A percentile compares a stretch with the other conserved stretches of the same genome.
Evolutionary conservation across 2,113 vertebrate species (phyloP).

Genomic region (Sinosuthora webbiana): DNA sequence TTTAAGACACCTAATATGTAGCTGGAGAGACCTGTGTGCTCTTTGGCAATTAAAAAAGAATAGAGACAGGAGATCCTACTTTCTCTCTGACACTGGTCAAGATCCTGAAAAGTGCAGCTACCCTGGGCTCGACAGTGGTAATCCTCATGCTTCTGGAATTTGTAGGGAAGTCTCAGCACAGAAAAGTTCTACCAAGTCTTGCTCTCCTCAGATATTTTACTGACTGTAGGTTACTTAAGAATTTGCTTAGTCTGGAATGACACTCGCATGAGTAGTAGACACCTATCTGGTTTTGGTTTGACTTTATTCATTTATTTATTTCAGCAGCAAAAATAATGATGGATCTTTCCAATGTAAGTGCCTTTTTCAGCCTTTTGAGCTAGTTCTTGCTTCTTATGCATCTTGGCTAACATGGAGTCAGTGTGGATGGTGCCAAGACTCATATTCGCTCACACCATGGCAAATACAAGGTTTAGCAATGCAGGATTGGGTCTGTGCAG

Average conservation of each 20-base stretch:
- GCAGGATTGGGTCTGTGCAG: background rate
- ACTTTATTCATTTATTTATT: background rate
- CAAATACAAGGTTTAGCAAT: accelerated
- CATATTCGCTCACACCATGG: background rate
- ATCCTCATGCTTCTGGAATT: background rate
- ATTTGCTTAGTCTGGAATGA: background rate
- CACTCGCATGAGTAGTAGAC: background rate
- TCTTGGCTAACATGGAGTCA: background rate
- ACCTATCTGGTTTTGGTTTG: background rate
- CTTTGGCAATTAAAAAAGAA: background rate
- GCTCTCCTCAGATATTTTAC: background rate
- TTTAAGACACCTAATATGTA: background rate
- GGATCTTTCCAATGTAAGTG: background rate
- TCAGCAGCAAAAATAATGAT: background rate
- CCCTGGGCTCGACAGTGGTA: background rate
- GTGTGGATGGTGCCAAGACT: background rate
- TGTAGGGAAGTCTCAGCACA: background rate
- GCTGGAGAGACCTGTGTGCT: background rate
- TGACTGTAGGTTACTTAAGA: background rate
- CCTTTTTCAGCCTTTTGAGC: background rate
- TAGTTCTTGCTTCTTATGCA: background rate
- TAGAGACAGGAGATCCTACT: background rate
- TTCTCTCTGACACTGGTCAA: background rate
- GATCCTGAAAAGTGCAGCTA: background rate
- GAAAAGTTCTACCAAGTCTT: background rate